These are phyloP conservation scores for Labia minor DNA, from an alignment of 2,888 invertebrate genomes.

Conservation along the genomic window DNA sequence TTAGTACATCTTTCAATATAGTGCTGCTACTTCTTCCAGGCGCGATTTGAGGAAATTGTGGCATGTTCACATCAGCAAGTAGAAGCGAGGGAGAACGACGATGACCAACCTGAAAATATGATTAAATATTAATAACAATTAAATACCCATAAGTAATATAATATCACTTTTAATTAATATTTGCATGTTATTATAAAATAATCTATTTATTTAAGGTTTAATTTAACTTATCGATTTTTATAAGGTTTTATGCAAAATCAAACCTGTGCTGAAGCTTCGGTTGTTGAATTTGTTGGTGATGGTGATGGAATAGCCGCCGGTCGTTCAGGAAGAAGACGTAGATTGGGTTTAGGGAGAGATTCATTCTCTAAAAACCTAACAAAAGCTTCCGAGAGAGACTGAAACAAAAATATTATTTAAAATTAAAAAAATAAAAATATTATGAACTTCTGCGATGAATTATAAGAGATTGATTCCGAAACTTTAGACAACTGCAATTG, in stretches of 20 bases:
- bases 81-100: slow-evolving; percentile 38
- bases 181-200: no score
- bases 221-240: no score
- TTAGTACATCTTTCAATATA: slow-evolving; percentile 50
- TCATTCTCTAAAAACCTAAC: slow-evolving; percentile 73
- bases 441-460: no score
- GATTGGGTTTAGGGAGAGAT: slow-evolving; percentile 53
- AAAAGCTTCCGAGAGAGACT: slow-evolving; percentile 60
- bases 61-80: slow-evolving; percentile 43
- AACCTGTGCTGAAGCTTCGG: background rate
- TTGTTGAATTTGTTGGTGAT: background rate
- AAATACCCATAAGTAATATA: no score
- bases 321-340: slow-evolving; percentile 41
- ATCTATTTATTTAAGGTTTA: no score
- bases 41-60: slow-evolving; percentile 46
- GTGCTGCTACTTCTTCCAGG: slow-evolving; percentile 48
- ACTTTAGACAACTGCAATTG: no score
- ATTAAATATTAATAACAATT: no score
- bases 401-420: slow-evolving; percentile 26
- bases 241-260: no score
- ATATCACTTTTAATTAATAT: no score
- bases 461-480: no score
- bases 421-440: background rate
- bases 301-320: slow-evolving; percentile 19
- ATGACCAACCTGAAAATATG: slow-evolving; percentile 26